Conservation (phyloP, 2,888 invertebrate genomes). For the Drosophila vallismaia region DNA sequence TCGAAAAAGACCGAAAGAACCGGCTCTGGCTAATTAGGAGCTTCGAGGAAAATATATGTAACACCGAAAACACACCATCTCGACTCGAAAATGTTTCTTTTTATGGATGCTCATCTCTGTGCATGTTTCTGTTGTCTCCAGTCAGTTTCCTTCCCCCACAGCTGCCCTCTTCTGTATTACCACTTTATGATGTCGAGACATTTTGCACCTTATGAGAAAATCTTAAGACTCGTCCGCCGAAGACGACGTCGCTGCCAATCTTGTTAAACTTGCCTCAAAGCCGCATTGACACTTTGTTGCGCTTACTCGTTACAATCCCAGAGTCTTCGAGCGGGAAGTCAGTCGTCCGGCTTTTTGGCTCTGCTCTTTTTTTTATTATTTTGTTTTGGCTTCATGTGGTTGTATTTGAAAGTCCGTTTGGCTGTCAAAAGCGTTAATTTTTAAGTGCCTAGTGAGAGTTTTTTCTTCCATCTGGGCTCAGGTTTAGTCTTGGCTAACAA, state of each 20-base stretch:
- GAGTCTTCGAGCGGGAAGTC: constrained; percentile 32
- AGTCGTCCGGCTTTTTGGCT: constrained; percentile 10
- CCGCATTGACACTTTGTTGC: constrained; percentile 78
- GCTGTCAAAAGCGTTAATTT: constrained; percentile 80
- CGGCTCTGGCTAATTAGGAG: constrained; percentile 69
- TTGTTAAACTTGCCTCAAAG: constrained; percentile 70
- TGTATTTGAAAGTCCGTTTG: constrained; percentile 77
- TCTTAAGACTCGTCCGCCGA: constrained; percentile 46
- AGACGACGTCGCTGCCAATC: constrained; percentile 64
- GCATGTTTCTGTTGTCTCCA: constrained; percentile 63
- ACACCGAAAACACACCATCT: constrained; percentile 46
- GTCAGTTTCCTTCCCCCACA: constrained; percentile 15
- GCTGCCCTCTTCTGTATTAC: constrained; percentile 39
- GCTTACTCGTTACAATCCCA: constrained; percentile 61
- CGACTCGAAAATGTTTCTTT: constrained; percentile 52
- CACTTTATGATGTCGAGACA: constrained; percentile 71
- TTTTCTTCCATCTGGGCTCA: constrained; percentile 48
- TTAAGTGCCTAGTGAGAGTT: constrained; percentile 79
- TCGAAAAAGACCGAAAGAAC: constrained; percentile 51
- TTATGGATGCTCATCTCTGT: constrained; percentile 61
- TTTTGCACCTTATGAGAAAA: constrained; percentile 80
- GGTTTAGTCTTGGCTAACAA: constrained; percentile 51
- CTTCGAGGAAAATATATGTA: constrained; percentile 51
- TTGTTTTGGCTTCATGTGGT: constrained; percentile 36
- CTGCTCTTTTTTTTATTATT: constrained; percentile 24